A percentile compares a stretch with the other conserved stretches of the same genome.
These are phyloP conservation scores for Drosophila sordidula DNA, from an alignment of 2,888 invertebrate species.

Conservation along the genomic window DNA sequence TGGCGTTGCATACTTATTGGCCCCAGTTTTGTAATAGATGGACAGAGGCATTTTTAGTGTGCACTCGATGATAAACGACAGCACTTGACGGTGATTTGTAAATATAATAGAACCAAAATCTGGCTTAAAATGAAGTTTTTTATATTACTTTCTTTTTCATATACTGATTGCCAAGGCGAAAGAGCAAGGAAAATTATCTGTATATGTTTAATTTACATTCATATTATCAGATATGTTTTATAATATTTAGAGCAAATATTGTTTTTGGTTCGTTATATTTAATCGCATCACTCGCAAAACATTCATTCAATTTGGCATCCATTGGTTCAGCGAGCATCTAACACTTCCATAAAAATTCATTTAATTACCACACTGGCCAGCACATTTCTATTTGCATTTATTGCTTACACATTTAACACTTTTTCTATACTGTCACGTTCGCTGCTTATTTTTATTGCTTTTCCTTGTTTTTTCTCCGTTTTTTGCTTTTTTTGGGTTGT, in stretches of 20 bases:
- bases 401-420: slow-evolving; percentile 61
- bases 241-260: neutral
- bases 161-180: no score
- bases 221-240: no score
- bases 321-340: slow-evolving; percentile 39
- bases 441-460: slow-evolving; percentile 72
- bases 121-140: no score
- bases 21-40: slow-evolving; percentile 6
- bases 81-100: no score
- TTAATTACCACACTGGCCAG: slow-evolving; percentile 63
- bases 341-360: slow-evolving; percentile 45
- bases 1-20: slow-evolving; percentile 53
- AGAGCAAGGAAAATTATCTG: no score
- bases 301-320: slow-evolving; percentile 24
- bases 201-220: no score
- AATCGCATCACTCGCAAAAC: slow-evolving; percentile 13
- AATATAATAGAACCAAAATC: no score
- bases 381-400: slow-evolving; percentile 61
- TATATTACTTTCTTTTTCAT: no score
- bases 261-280: neutral
- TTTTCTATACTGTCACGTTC: slow-evolving; percentile 69
- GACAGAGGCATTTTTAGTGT: neutral
- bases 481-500: slow-evolving; percentile 55
- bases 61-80: neutral
- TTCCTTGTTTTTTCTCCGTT: slow-evolving; percentile 16